Base-by-base conservation (phyloP, 2,888 invertebrate species). In the Phyllotreta striolata region DNA sequence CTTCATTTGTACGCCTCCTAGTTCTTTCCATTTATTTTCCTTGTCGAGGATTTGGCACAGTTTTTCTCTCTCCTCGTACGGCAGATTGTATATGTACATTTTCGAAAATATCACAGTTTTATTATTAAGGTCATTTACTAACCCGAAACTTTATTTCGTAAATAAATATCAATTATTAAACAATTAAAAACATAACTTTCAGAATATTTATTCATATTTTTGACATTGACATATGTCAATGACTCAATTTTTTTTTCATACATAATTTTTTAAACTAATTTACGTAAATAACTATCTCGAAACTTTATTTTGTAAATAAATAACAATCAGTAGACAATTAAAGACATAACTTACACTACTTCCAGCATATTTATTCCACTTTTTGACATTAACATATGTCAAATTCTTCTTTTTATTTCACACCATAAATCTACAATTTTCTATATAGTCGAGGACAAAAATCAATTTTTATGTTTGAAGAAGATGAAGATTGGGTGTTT, bases 1-100 rank as follows among this genome's bases (percentile, higher is more conserved):
- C 62, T 87, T 83, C 88, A 92, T 92, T 64, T 84, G 80, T 63
- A 83, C 82, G 63, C 86, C 86, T 37, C 89, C 95, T 66, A 96
- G 81, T 74, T 90, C 89, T 76, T 89, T 88, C 95, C 95, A 96
- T 72, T 88, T 86, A 71, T 91, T 87, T 76, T 91, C 88, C 69
- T 88, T 85, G 77, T 96, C 95, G 57, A 96, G 83, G 70, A 94
- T 85, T 70, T 87, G 84, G 76, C 93, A 94, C 43, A 96, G 77
- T 73, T 90, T 86, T 65, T 85, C 86, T 63, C 90, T 85, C 73
- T 89, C 87, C 34, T 84, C 80, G 72, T 87, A 89, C 0, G 93
- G 93, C 57, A 95, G 81, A 68, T 93, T 85, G 77, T 92, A 91
- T 74, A 93, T 87, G 75, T 89, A 90, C 80, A 74, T 70, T 55